Conservation (phyloP, 1,140 invertebrate genomes). For the Formica selysi region DNA sequence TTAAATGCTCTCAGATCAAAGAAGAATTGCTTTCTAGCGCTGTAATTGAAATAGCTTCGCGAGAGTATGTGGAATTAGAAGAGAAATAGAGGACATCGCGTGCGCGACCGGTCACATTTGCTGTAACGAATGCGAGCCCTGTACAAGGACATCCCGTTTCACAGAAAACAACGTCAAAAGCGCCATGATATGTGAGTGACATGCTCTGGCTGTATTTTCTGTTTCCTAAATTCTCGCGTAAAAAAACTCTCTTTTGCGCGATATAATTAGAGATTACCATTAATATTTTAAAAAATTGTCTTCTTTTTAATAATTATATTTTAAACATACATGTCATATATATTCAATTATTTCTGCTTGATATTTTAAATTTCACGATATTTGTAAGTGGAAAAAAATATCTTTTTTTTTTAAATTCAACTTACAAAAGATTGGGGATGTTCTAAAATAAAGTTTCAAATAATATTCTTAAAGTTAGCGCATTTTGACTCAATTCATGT, state of each 20-base stretch:
- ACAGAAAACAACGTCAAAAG: slow-evolving; percentile 16
- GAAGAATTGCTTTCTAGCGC: slow-evolving; percentile 33
- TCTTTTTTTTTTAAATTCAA: no score
- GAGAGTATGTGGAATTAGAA: slow-evolving; percentile 27
- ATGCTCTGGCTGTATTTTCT: background rate
- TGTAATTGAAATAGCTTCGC: slow-evolving; percentile 41
- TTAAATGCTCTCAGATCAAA: slow-evolving; percentile 53
- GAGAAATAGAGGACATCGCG: slow-evolving; percentile 25
- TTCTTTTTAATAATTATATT: background rate
- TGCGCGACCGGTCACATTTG: slow-evolving; percentile 10
- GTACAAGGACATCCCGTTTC: background rate
- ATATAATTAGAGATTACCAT: background rate
- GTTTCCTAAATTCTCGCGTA: background rate
- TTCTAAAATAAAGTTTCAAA: slow-evolving; percentile 12
- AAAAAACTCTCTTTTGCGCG: background rate
- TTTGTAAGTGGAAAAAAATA: background rate
- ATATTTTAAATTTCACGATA: background rate
- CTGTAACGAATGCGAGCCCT: background rate
- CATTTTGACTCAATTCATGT: slow-evolving; percentile 4
- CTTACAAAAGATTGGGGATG: background rate
- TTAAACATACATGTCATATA: background rate
- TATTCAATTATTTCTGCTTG: background rate
- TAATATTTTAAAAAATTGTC: background rate
- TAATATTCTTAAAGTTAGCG: background rate
- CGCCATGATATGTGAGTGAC: no score